A percentile compares a stretch with the other conserved stretches of the same genome.
Conservation (phyloP, 1,140 invertebrate species). For the Pararge aegeria region DNA sequence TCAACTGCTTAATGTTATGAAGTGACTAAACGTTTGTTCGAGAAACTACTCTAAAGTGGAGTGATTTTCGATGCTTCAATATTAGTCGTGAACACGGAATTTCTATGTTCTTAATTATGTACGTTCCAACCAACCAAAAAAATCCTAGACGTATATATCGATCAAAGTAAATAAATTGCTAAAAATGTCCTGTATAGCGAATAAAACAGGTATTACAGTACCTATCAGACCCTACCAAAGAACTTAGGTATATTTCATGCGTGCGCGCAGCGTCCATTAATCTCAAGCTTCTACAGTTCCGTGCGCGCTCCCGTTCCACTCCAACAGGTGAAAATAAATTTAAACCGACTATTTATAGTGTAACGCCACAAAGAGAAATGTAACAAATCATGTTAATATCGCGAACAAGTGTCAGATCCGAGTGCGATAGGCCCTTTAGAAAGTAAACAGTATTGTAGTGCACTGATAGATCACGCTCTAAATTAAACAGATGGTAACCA, state of each 20-base stretch:
- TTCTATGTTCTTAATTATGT: too few species aligned
- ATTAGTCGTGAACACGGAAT: too few species aligned
- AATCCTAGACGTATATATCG: too few species aligned
- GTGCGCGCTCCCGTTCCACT: slow-evolving; percentile 61
- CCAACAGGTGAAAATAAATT: slow-evolving; percentile 64
- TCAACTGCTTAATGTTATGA: too few species aligned
- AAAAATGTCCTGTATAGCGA: too few species aligned
- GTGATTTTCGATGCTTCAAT: too few species aligned
- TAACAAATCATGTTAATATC: slow-evolving; percentile 62
- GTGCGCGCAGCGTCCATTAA: slow-evolving; percentile 51
- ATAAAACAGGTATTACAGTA: too few species aligned
- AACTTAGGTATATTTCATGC: slow-evolving; percentile 24
- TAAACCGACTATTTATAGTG: slow-evolving; percentile 59
- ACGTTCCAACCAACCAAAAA: too few species aligned
- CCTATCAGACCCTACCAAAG: too few species aligned
- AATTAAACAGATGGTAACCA: slow-evolving; percentile 8
- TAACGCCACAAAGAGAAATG: slow-evolving; percentile 55
- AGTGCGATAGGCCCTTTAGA: slow-evolving; percentile 44
- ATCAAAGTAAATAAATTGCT: too few species aligned
- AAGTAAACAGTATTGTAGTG: slow-evolving; percentile 42
- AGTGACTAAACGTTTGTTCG: too few species aligned
- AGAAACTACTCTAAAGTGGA: too few species aligned
- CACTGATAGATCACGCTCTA: slow-evolving; percentile 30
- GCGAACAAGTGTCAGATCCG: slow-evolving; percentile 39
- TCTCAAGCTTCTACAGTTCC: slow-evolving; percentile 62